phyloP scores from a whole-genome alignment of 2,797 vertebrate species.

The Otolemur crassicaudatus region DNA sequence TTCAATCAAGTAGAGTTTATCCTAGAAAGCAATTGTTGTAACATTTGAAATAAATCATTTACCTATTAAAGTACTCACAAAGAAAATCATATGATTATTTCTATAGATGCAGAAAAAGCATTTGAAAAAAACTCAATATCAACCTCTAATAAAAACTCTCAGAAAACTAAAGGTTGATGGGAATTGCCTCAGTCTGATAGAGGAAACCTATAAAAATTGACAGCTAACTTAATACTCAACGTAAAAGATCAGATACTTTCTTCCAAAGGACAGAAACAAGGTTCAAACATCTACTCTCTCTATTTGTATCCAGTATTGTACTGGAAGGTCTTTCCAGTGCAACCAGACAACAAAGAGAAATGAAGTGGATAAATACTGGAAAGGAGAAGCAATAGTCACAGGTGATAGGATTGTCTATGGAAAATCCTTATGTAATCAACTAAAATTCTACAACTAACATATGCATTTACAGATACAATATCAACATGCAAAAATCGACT shows the following conservation, averaged over 20 bases:
- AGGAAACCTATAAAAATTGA: not conserved
- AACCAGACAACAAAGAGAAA: not conserved
- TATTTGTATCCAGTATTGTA: not conserved
- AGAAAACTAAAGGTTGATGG: not conserved
- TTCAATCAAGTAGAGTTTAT: not conserved
- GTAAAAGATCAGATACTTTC: not conserved
- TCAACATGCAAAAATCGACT: not conserved
- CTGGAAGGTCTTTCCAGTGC: not conserved
- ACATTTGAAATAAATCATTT: not conserved
- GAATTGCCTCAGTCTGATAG: not conserved
- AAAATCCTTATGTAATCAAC: not conserved
- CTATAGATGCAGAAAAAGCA: not conserved
- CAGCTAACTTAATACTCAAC: not conserved
- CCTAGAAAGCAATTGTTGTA: not conserved
- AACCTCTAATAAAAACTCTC: not conserved
- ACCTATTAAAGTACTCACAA: not conserved
- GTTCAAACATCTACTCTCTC: not conserved
- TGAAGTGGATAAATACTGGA: not conserved
- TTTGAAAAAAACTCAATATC: not conserved
- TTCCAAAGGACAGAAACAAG: not conserved
- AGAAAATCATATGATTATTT: not conserved
- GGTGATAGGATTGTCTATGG: not conserved
- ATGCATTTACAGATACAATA: not conserved
- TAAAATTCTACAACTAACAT: not conserved
- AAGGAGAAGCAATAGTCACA: not conserved